These are phyloP conservation scores for Planiliza haematocheilus DNA, from an alignment of 2,113 vertebrate genomes.

Conservation along the genomic window DNA sequence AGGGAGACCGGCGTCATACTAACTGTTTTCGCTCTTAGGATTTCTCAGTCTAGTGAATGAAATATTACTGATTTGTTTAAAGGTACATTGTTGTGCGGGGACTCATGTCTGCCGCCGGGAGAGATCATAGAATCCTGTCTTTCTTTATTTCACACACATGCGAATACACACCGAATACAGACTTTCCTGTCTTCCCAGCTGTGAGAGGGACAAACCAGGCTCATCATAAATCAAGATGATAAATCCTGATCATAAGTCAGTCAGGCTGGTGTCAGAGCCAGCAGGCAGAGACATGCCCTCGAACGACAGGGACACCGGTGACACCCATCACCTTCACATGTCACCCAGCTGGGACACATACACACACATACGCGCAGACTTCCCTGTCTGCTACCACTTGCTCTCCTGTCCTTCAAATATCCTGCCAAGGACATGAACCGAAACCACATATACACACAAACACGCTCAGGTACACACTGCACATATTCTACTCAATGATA, in stretches of 20 bases:
- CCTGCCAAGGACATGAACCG: slow-evolving; percentile 64
- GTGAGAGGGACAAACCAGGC: slow-evolving; percentile 52
- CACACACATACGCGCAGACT: slow-evolving; percentile 17
- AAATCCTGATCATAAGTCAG: slow-evolving; percentile 80
- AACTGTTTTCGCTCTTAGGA: neutral
- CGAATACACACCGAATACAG: slow-evolving; percentile 8
- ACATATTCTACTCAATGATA: slow-evolving; percentile 28
- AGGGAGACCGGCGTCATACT: slow-evolving; percentile 15
- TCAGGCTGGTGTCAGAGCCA: slow-evolving; percentile 73
- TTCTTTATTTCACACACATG: neutral
- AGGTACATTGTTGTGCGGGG: neutral
- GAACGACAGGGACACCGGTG: slow-evolving; percentile 70
- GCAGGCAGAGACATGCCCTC: slow-evolving; percentile 69
- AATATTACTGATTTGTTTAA: slow-evolving; percentile 4
- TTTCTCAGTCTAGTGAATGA: neutral
- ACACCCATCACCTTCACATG: slow-evolving; percentile 78
- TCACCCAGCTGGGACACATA: slow-evolving; percentile 69
- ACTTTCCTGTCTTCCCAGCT: slow-evolving; percentile 30
- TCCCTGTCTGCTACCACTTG: slow-evolving; percentile 47
- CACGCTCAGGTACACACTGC: slow-evolving; percentile 31
- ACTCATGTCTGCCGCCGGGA: neutral
- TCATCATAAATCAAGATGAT: slow-evolving; percentile 80
- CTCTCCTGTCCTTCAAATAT: slow-evolving; percentile 71
- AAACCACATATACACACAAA: slow-evolving; percentile 22
- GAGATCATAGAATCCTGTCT: neutral